phyloP scores from a whole-genome alignment of 37 sponge, comb jelly and placozoan species.

The Haliclona indistincta region DNA sequence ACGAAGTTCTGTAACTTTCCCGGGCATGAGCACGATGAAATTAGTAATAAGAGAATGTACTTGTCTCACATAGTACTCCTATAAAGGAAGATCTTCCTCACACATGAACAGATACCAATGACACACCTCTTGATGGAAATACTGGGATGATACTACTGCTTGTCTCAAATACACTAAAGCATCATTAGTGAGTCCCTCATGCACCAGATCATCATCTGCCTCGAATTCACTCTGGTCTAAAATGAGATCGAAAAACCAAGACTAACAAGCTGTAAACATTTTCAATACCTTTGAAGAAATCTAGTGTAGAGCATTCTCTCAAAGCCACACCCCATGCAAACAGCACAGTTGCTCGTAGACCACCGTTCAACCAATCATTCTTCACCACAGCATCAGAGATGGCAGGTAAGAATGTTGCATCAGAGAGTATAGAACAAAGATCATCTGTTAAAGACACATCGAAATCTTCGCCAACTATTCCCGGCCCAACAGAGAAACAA shows the following conservation, averaged over 20 bases:
- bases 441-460: conserved; percentile 57
- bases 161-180: conserved; percentile 37
- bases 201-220: no score
- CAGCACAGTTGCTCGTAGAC: conserved; percentile 69
- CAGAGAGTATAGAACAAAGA: conserved; percentile 53
- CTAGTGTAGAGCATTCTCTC: conserved; percentile 65
- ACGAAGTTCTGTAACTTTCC: conserved; percentile 69
- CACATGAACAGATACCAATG: not conserved
- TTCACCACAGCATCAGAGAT: conserved; percentile 58
- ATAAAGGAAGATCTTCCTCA: not conserved
- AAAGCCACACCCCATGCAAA: conserved; percentile 80
- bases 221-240: conserved; percentile 62
- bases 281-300: conserved; percentile 48
- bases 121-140: conserved; percentile 61
- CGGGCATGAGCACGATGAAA: conserved; percentile 69
- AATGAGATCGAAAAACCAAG: not conserved
- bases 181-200: conserved; percentile 60
- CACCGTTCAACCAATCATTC: conserved; percentile 5
- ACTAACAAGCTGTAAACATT: not conserved
- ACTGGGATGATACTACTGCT: conserved; percentile 36
- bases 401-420: conserved; percentile 48
- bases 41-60: conserved; percentile 74
- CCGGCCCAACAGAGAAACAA: conserved; percentile 78
- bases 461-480: conserved; percentile 19
- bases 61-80: conserved; percentile 70